These are phyloP conservation scores for Pachyuromys duprasi DNA, from an alignment of 2,797 vertebrate species.

Conservation along the genomic window DNA sequence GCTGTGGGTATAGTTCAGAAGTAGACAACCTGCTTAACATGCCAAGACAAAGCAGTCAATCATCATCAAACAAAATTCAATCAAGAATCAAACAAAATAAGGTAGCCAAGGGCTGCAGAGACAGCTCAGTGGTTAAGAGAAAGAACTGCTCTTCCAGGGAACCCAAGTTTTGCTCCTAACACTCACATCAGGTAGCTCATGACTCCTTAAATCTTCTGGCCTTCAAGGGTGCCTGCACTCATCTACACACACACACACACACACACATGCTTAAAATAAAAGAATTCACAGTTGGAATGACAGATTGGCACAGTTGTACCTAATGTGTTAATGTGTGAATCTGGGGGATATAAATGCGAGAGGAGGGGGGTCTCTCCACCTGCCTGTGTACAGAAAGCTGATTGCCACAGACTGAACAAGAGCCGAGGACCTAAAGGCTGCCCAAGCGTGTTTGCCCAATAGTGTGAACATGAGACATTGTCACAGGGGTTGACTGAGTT, in stretches of 20 bases:
- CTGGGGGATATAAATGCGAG: neutral
- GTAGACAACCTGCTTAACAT: neutral
- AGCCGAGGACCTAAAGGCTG: neutral
- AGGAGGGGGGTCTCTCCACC: neutral
- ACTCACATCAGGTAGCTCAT: neutral
- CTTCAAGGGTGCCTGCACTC: neutral
- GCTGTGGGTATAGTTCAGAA: neutral
- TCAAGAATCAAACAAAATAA: neutral
- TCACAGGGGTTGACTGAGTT: neutral
- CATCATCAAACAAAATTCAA: neutral
- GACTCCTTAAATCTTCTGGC: neutral
- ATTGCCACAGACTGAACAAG: neutral
- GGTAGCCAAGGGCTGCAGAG: neutral
- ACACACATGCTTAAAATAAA: neutral
- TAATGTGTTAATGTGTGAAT: slow-evolving; percentile 1
- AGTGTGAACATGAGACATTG: neutral
- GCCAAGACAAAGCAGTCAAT: neutral
- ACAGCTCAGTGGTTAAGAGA: neutral
- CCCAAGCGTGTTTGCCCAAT: neutral
- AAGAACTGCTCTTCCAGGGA: neutral
- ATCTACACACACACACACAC: neutral
- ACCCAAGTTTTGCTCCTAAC: neutral
- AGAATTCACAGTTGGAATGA: slow-evolving; percentile 16
- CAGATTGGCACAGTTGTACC: neutral
- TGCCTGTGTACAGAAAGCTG: neutral